Base-by-base conservation (phyloP, 1,140 invertebrate genomes). In the Drosophila serrata region DNA sequence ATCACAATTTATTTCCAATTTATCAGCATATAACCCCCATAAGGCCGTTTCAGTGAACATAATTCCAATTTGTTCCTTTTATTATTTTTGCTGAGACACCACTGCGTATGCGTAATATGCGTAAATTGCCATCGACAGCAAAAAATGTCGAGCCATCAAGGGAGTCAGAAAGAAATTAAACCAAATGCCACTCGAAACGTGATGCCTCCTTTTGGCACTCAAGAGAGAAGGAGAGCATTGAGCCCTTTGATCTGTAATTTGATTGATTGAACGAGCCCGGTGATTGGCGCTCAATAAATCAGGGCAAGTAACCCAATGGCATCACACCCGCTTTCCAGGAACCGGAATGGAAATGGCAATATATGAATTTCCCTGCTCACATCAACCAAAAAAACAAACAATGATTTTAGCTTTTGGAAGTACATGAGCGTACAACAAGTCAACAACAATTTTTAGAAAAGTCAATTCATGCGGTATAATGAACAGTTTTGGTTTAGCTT, bases 161-260 rank as follows among this genome's bases (percentile, higher is more conserved):
- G 35, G 59, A 40, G 33, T 27, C 61, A 13, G 17, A 19, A 27
- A 37, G 59, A 69, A 65, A 67, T 69, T 69, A 70, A 58, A 35
- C 19, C n/a, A 3, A 57, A 58, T 59, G 69, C 43, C 67, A 35
- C n/a, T 39, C 12, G 35, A 39, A 27, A 58, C 53, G 53, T 53
- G 64, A 62, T n/a, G 12, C 27, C 58, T 65, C 24, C 62, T 51
- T 35, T 17, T 22, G 27, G n/a, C 29, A 68, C 31, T 53, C 19
- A 5, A 15, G 13, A 58, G 51, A 4, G 15, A 17, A 8, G 3
- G n/a, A n/a, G 33, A 11, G 55, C 39, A 13, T 0, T 12, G 19
- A 19, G 56, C 39, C 64, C 84, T 80, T 87, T 87, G 82, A 87
- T 80, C 60, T 69, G 51, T 73, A 64, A 79, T 87, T 79, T 87